Percentiles rank a stretch among this genome's conserved stretches.
Evolutionary conservation across 2,797 vertebrate species (phyloP).

Genomic region (Hafferia zeledoni): DNA sequence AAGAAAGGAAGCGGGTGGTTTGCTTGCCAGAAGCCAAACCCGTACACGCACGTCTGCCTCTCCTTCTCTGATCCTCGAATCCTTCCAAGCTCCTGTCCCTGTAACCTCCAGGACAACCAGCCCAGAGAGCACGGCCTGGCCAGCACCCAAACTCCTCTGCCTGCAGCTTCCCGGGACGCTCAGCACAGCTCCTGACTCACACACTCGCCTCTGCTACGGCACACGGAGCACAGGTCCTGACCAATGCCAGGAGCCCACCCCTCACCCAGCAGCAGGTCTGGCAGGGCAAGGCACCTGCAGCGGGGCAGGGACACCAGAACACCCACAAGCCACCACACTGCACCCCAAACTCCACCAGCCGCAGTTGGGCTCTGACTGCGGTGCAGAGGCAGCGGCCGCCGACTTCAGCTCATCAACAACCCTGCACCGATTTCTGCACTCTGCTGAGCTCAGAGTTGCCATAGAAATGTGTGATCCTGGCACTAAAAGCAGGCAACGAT

Average conservation of each 20-base stretch:
- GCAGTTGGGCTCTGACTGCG: slow-evolving; percentile 20
- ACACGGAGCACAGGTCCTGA: neutral
- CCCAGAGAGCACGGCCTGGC: slow-evolving; percentile 10
- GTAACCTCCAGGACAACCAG: neutral
- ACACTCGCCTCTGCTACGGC: neutral
- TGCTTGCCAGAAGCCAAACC: slow-evolving; percentile 54
- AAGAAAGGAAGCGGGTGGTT: slow-evolving; percentile 53
- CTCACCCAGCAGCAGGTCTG: neutral
- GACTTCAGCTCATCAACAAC: slow-evolving; percentile 56
- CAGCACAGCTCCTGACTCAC: neutral
- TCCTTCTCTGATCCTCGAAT: neutral
- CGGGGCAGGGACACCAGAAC: neutral
- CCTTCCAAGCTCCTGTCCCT: neutral
- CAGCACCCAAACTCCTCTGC: neutral
- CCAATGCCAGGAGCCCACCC: neutral
- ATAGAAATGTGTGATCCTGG: slow-evolving; percentile 69
- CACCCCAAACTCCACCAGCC: neutral
- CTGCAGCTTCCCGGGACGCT: slow-evolving; percentile 26
- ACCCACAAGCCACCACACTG: neutral
- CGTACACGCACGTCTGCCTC: neutral
- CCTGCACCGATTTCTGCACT: slow-evolving; percentile 57
- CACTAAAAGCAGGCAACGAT: slow-evolving; percentile 66
- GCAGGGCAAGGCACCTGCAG: neutral
- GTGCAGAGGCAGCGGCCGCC: slow-evolving; percentile 29
- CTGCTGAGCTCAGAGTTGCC: slow-evolving; percentile 73